phyloP scores from a whole-genome alignment of 2,888 invertebrate genomes.

The Coremacera marginata region DNA sequence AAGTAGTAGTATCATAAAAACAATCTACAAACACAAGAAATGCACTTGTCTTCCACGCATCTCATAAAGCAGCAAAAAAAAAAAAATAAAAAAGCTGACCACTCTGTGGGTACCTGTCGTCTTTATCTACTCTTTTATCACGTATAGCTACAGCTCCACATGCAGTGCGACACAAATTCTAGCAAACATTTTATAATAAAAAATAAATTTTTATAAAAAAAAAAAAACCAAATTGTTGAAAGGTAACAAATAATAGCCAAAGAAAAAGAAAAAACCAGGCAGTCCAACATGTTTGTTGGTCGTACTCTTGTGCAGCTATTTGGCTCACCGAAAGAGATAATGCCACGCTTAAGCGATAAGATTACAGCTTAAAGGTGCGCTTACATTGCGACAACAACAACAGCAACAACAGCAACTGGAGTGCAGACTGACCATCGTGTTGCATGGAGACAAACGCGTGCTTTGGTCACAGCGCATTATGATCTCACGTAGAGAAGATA shows the following conservation, averaged over 20 bases:
- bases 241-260: background rate
- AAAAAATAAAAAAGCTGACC: background rate
- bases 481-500: constrained; percentile 25
- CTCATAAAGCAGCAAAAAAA: background rate
- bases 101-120: constrained; percentile 6
- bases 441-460: background rate
- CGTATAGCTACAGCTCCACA: constrained; percentile 1
- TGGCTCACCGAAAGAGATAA: background rate
- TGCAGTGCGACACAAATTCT: constrained; percentile 12
- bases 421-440: background rate
- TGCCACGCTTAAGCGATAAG: constrained; percentile 31
- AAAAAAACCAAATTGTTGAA: background rate
- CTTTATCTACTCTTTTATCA: constrained; percentile 17
- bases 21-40: background rate
- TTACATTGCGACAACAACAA: constrained; percentile 19
- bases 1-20: background rate
- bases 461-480: constrained; percentile 18
- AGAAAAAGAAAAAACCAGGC: background rate
- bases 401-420: background rate
- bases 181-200: background rate
- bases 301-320: background rate
- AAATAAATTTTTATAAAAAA: background rate
- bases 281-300: background rate
- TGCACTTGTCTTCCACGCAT: constrained; percentile 10
- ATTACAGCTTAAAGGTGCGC: constrained; percentile 27